Evolutionary conservation across 2,797 vertebrate genomes (phyloP), one percentile per base, ranked within the genome.

Genomic region (Sebastes cheni): DNA sequence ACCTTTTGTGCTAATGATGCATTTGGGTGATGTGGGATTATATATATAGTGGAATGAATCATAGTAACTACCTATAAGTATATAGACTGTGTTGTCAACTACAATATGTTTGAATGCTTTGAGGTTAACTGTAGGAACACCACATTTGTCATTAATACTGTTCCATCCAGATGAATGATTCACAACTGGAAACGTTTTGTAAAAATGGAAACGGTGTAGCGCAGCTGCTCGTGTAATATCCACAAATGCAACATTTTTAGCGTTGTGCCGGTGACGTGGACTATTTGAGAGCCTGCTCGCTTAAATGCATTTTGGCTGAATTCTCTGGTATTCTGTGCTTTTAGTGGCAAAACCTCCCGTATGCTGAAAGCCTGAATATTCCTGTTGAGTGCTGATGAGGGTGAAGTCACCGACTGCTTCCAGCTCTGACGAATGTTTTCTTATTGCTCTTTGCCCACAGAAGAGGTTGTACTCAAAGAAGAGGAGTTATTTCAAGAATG

Each of bases 401-500:
- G 80, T 88, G 90, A 92, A 90, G 92, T 92, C 91, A 91, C 74
- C 46, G 77, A 61, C 87, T 70, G 80, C 82, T 86, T 74, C 68
- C 66, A 84, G 32, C 80, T 72, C 86, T 89, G 91, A 90, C 86
- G 32, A 90, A 84, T 86, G 86, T 91, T 90, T 93, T 91, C 92
- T 92, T 92, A 83, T 86, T 86, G 72, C 82, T 89, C 85, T 91
- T 88, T 71, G 79, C 82, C 91, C 89, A 75, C 92, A 91, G 88
- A 90, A 82, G 82, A 80, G 82, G 54, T 85, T 77, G 84, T 75
- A 84, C 86, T 90, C 82, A 81, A 79, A 85, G 83, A 64, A 71
- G 72, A 77, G 59, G 75, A 94, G 91, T 86, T 92, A 93, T 93
- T 94, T 94, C 88, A 94, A 90, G 90, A 95, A 93, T 93, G 80